These are phyloP conservation scores for Thereva nobilitata DNA, from an alignment of 2,888 invertebrate species.

Conservation along the genomic window DNA sequence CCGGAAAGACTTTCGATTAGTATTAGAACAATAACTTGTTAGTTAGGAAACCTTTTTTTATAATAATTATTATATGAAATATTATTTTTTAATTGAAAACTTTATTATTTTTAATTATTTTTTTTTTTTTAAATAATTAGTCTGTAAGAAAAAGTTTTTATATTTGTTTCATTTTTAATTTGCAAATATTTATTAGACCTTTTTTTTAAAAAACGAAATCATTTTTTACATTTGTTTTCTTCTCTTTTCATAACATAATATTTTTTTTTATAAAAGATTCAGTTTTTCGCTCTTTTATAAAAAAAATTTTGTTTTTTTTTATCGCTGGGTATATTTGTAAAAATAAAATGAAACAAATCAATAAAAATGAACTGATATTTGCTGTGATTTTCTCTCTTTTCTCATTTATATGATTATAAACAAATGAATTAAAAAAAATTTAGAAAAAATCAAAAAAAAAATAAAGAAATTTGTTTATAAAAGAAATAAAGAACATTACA, in stretches of 20 bases:
- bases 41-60: too few relatives aligned
- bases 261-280: too few relatives aligned
- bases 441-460: conserved; percentile 16
- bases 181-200: conserved; percentile 1
- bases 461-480: neutral
- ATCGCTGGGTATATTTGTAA: neutral
- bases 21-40: too few relatives aligned
- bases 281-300: neutral
- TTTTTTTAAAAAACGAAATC: too few relatives aligned
- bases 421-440: neutral
- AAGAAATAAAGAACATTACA: too few relatives aligned
- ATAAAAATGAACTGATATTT: conserved; percentile 56
- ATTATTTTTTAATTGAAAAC: too few relatives aligned
- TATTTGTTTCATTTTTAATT: conserved; percentile 31
- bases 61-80: too few relatives aligned
- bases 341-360: conserved; percentile 45
- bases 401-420: conserved; percentile 23
- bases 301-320: neutral
- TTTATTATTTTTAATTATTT: conserved; percentile 17
- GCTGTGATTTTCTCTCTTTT: conserved; percentile 56
- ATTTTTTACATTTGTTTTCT: too few relatives aligned
- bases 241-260: too few relatives aligned
- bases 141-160: conserved; percentile 29
- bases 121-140: conserved; percentile 8
- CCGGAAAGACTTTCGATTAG: conserved; percentile 58